Conservation (phyloP, 2,797 vertebrate species). For the Gymnothorax reevesii region DNA sequence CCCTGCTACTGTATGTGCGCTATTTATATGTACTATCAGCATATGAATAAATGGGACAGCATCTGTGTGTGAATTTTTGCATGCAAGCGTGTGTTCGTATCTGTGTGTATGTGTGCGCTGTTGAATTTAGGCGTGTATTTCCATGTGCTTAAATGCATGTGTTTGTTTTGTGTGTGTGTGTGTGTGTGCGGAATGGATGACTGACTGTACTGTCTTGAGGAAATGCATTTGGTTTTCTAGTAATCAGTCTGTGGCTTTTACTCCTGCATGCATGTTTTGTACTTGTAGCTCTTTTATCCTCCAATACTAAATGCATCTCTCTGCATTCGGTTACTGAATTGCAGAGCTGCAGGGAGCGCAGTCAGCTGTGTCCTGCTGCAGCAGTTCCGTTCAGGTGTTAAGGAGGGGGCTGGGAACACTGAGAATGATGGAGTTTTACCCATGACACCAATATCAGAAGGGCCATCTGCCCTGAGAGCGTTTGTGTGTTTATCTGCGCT, state of each 20-base stretch:
- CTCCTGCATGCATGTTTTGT: background rate
- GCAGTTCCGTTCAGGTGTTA: background rate
- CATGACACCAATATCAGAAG: background rate
- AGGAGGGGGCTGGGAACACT: background rate
- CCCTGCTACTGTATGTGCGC: conserved; percentile 40
- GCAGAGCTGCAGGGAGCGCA: background rate
- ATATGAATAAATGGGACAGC: conserved; percentile 18
- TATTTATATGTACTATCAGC: conserved; percentile 32
- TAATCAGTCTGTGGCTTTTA: background rate
- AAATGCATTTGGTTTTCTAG: background rate
- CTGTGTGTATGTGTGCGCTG: background rate
- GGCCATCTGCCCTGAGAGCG: background rate
- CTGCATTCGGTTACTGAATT: background rate
- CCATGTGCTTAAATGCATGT: too few species aligned
- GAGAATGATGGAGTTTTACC: too few species aligned
- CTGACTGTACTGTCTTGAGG: background rate
- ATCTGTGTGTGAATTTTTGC: background rate
- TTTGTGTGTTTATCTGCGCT: too few species aligned
- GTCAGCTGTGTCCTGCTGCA: too few species aligned
- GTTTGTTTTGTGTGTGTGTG: too few species aligned
- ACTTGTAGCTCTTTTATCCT: background rate
- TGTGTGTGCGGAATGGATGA: background rate
- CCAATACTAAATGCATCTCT: background rate
- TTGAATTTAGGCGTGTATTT: too few species aligned
- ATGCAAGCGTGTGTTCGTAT: background rate